Evolutionary conservation across 2,113 vertebrate genomes (phyloP).

Genomic region (Ranitomeya variabilis): DNA sequence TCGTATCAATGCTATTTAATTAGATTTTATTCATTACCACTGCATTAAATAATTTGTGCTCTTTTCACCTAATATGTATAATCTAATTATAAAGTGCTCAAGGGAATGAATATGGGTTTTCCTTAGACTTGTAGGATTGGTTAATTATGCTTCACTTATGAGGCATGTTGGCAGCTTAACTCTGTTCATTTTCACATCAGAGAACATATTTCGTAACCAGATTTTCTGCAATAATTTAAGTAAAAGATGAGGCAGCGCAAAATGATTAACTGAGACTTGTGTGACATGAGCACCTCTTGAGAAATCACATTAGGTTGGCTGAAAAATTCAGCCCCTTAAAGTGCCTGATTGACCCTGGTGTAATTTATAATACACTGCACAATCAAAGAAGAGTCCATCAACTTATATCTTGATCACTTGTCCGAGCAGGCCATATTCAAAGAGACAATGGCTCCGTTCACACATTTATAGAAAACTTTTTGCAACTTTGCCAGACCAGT

Average conservation of each 20-base stretch:
- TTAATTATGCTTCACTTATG: slow-evolving; percentile 52
- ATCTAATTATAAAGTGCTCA: slow-evolving; percentile 54
- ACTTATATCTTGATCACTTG: neutral
- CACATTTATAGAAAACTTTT: neutral
- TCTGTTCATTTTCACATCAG: slow-evolving; percentile 31
- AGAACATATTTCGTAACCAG: slow-evolving; percentile 19
- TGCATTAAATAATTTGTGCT: slow-evolving; percentile 57
- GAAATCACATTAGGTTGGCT: neutral
- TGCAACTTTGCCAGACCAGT: no score
- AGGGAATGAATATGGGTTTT: slow-evolving; percentile 50
- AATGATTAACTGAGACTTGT: slow-evolving; percentile 19
- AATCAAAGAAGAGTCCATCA: neutral
- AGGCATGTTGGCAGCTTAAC: slow-evolving; percentile 41
- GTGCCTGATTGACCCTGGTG: neutral
- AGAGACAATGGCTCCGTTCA: neutral
- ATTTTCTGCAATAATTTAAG: slow-evolving; percentile 16
- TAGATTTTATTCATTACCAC: slow-evolving; percentile 55
- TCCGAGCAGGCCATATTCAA: neutral
- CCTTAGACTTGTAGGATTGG: slow-evolving; percentile 47
- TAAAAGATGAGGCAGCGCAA: neutral
- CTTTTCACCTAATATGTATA: slow-evolving; percentile 57
- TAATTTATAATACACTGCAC: neutral
- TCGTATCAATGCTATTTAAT: slow-evolving; percentile 46
- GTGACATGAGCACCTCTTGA: neutral
- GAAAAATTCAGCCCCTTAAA: neutral